Evolutionary conservation across 2,113 vertebrate genomes (phyloP), one percentile per base, ranked within the genome.

Genomic region (Motacilla tschutschensis): DNA sequence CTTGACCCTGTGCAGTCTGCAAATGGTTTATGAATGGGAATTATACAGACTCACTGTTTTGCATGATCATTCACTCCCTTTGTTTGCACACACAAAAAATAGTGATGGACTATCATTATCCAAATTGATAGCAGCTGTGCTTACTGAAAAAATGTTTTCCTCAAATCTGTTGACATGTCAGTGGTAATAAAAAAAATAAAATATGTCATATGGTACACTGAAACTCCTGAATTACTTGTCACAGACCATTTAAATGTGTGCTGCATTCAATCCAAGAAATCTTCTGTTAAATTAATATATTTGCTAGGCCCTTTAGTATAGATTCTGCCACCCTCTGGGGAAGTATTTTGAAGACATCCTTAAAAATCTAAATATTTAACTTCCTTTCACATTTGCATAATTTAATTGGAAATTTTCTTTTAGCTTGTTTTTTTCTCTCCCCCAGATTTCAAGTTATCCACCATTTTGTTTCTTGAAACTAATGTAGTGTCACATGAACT

Each of bases 41-140:
- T 93, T 90, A 90, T 79, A 92, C n/a, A 80, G 87, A 79, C 77
- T 92, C 66, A 69, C 69, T 83, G 66, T 85, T 92, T 94, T 93
- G 85, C 79, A 92, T 88, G 91, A 92, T 72, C 77, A 95, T 84
- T 84, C 72, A 54, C 67, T 94, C 50, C 54, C 63, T 83, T 84
- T 95, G 83, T 96, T 90, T 94, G 84, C 81, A 78, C 59, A 87
- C 66, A 93, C 82, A 90, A 95, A 91, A 95, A 96, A 93, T 95
- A 85, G 91, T 95, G 95, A 95, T 73, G 93, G 96, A 94, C 94
- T 96, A 87, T 97, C 95, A 96, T 96, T 96, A 97, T 77, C 94
- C 92, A 97, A 96, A 96, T 96, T 97, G 95, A 94, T 94, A 97
- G 93, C 96, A 97, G 97, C 96, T 96, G 96, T 96, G 96, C 96